Percentiles rank a stretch among this genome's conserved stretches.
Conservation (phyloP, 2,888 invertebrate species). For the Conus canariensis region DNA sequence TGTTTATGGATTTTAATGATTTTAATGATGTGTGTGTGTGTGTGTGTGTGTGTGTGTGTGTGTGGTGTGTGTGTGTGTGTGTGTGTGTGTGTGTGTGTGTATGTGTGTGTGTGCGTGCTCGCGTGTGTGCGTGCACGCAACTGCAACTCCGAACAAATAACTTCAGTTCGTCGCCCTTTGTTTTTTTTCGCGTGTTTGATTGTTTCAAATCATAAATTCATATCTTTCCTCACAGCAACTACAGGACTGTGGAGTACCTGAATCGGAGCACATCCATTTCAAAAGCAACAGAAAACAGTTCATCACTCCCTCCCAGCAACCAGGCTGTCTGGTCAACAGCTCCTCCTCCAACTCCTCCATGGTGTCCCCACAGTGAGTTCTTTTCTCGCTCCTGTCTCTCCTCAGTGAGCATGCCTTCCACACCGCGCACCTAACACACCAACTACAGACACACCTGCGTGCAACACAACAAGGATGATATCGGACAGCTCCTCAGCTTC, state of each 20-base stretch:
- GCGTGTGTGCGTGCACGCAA: neutral
- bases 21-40: neutral
- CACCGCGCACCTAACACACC: too few species aligned
- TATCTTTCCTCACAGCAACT: neutral
- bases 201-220: too few species aligned
- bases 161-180: neutral
- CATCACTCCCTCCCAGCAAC: constrained; percentile 25
- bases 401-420: too few species aligned
- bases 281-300: neutral
- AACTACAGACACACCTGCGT: neutral
- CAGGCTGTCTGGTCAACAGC: neutral
- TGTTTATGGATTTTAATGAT: too few species aligned
- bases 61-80: neutral
- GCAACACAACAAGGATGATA: neutral
- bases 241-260: neutral
- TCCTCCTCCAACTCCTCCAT: constrained; percentile 4
- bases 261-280: constrained; percentile 12
- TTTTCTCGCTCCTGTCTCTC: too few species aligned
- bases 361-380: neutral
- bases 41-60: neutral
- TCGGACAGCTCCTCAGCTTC: neutral
- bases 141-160: neutral
- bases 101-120: neutral
- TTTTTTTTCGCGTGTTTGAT: too few species aligned
- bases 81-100: neutral